Conservation (phyloP, 2,888 invertebrate genomes). For the Andrena bucephala region DNA sequence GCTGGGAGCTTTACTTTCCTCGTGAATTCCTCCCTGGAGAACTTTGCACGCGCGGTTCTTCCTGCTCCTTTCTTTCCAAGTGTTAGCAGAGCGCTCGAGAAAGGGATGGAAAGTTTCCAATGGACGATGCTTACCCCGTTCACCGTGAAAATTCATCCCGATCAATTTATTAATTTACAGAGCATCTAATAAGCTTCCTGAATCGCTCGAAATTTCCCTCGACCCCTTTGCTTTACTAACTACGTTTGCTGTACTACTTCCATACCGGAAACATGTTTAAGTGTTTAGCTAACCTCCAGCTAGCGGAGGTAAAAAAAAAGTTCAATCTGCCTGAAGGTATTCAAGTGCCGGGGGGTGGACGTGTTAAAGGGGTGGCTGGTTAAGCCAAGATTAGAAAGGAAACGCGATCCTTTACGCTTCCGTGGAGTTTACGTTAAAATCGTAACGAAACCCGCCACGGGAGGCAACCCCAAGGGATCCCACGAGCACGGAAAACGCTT, state of each 20-base stretch:
- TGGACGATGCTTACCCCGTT: neutral
- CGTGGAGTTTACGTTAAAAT: too few relatives aligned
- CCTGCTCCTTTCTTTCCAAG: conserved; percentile 39
- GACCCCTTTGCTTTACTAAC: too few relatives aligned
- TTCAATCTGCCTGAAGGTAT: too few relatives aligned
- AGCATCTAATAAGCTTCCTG: too few relatives aligned
- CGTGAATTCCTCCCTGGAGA: conserved; percentile 65
- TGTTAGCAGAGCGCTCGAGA: neutral
- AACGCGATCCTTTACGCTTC: neutral
- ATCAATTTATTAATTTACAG: too few relatives aligned
- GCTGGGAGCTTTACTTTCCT: conserved; percentile 61
- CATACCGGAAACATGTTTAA: too few relatives aligned
- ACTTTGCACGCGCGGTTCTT: conserved; percentile 43
- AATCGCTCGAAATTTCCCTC: too few relatives aligned
- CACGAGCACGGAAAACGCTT: conserved; percentile 31
- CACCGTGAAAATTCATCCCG: too few relatives aligned
- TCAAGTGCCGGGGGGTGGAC: too few relatives aligned
- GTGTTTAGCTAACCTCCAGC: too few relatives aligned
- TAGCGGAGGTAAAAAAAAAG: too few relatives aligned
- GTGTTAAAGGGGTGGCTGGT: neutral
- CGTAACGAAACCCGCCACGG: neutral
- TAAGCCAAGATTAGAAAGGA: conserved; percentile 11
- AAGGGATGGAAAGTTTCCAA: neutral
- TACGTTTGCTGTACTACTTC: too few relatives aligned
- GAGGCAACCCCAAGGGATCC: neutral